Base-by-base conservation (phyloP, 2,888 invertebrate species). In the Cephus pygmeus region DNA sequence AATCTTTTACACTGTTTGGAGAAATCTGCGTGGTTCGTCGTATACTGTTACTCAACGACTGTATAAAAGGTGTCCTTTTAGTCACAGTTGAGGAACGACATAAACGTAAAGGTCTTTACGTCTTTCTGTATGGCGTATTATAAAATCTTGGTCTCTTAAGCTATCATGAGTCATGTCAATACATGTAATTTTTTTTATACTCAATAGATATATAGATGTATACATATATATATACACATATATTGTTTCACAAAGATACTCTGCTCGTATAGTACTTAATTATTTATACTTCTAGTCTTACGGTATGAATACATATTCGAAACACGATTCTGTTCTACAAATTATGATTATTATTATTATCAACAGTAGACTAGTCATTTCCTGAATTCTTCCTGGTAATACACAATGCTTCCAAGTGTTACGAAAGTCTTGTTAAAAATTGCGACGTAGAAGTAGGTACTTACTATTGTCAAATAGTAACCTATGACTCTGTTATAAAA, bases 1-100 rank as follows among this genome's bases (percentile, higher is more conserved):
- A 71, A 71, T 71, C 56, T 76, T 81, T 85, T 78, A 83, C 82
- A 77, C 79, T 69, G 75, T 83, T 85, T 78, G 81, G 82, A 85
- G 83, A 86, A 86, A 85, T 84, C 76, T 73, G 34, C 4, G 71
- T 31, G 34, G 71, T 33, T 34, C 15, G 33, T 12, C 9, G 71
- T 71, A 15, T 4, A 33, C 71, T 71, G 31, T 71, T 71, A 71
- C 71, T 71, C 71, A 71, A 71, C 33, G 15, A 30, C 71, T 31
- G 33, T 71, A 71, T 31, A 71, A 31, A 71, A 34, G 31, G 33
- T 33, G 71, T 71, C 34, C 71, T 71, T 71, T 71, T 31, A 71
- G 71, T 71, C 23, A 56, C 56, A 56, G 71, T 71, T 23, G 71
- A 71, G 2, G 12, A 71, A n/a, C 71, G 0, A 71, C 71, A 6